phyloP scores from a whole-genome alignment of 2,797 vertebrate genomes.

The Anableps anableps region DNA sequence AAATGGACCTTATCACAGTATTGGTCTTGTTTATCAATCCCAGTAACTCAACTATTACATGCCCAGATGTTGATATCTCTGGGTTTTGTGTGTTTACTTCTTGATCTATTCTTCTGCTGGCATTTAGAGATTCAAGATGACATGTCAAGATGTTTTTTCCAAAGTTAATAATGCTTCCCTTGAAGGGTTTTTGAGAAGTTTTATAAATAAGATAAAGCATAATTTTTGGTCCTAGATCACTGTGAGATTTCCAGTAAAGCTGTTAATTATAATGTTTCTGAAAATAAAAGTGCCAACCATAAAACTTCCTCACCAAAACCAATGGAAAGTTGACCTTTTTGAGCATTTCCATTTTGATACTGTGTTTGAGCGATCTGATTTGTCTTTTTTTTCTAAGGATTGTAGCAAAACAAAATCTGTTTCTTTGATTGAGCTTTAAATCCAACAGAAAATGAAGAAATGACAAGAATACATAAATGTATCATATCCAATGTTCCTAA shows the following conservation, averaged over 20 bases:
- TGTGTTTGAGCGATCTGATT: too few relatives aligned
- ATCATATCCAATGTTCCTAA: not conserved
- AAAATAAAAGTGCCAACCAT: not conserved
- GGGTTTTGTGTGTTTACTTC: not conserved
- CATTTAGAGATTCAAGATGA: not conserved
- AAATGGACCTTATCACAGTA: slow-evolving; percentile 43
- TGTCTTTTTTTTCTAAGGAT: not conserved
- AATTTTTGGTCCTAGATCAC: not conserved
- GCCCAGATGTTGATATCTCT: slow-evolving; percentile 28
- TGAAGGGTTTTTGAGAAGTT: not conserved
- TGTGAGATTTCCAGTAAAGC: not conserved
- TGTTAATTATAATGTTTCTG: not conserved
- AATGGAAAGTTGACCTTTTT: not conserved
- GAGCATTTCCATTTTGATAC: too few relatives aligned
- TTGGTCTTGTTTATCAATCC: slow-evolving; percentile 55
- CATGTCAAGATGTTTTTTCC: not conserved
- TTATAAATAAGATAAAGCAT: not conserved
- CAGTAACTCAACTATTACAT: slow-evolving; percentile 40
- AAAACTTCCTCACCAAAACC: not conserved
- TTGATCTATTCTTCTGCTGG: not conserved
- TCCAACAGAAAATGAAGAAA: not conserved
- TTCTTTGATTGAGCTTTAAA: too few relatives aligned
- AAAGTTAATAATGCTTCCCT: not conserved
- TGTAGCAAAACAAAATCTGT: too few relatives aligned
- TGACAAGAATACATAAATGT: not conserved